phyloP scores from a whole-genome alignment of 2,113 vertebrate genomes.

The Suncus etruscus region DNA sequence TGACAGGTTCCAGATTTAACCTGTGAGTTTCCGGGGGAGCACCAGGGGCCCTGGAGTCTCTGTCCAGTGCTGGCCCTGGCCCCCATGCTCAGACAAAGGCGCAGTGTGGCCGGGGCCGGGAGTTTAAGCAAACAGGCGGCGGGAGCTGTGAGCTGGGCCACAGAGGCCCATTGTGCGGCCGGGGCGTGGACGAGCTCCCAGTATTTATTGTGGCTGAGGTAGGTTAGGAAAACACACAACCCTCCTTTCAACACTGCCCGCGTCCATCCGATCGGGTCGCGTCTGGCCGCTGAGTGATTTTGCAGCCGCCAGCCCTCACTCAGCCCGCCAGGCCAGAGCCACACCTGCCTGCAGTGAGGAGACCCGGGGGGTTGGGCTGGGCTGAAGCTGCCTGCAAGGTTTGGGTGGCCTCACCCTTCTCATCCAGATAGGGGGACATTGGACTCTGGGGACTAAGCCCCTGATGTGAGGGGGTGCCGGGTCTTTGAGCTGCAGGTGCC shows the following conservation, averaged over 20 bases:
- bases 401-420: not conserved
- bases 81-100: conserved; percentile 73
- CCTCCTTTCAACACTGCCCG: conserved; percentile 98
- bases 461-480: rapidly evolving
- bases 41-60: not conserved
- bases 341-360: conserved; percentile 88
- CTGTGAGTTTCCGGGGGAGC: not conserved
- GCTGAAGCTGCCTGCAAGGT: conserved; percentile 47
- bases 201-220: conserved; percentile 96
- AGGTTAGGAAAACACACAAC: conserved; percentile 99
- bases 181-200: conserved; percentile 90
- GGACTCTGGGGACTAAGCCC: not conserved
- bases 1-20: not conserved
- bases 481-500: too few species aligned
- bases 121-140: conserved; percentile 88
- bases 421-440: not conserved
- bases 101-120: conserved; percentile 80
- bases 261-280: conserved; percentile 96
- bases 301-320: conserved; percentile 89
- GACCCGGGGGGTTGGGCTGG: not conserved
- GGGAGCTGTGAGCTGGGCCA: conserved; percentile 72
- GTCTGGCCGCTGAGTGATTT: conserved; percentile 94
- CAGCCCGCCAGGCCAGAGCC: conserved; percentile 80
- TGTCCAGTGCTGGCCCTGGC: not conserved
- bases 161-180: conserved; percentile 88